Evolutionary conservation across 1,140 invertebrate genomes (phyloP).

Genomic region (Vanessa tameamea): DNA sequence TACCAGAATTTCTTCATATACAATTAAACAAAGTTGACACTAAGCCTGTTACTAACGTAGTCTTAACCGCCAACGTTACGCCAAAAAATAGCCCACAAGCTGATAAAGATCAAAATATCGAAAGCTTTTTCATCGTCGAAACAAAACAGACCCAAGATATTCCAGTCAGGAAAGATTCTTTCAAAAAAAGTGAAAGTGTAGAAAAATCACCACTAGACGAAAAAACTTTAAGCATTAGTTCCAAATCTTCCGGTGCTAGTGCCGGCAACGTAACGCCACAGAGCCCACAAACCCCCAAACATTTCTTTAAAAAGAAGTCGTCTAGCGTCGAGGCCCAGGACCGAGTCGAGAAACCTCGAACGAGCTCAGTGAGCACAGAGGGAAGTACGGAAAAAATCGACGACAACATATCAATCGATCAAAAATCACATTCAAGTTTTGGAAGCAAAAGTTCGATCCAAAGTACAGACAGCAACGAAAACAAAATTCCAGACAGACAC

Average conservation of each 20-base stretch:
- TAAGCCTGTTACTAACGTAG: constrained; percentile 82
- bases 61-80: constrained; percentile 81
- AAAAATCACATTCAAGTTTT: constrained; percentile 75
- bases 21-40: constrained; percentile 85
- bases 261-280: constrained; percentile 45
- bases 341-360: constrained; percentile 64
- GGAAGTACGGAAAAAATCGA: constrained; percentile 72
- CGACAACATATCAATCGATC: constrained; percentile 75
- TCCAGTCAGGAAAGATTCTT: constrained; percentile 47
- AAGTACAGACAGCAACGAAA: constrained; percentile 73
- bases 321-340: constrained; percentile 65
- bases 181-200: constrained; percentile 53
- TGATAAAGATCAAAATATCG: constrained; percentile 62
- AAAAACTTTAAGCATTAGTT: constrained; percentile 43
- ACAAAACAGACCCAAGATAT: constrained; percentile 44
- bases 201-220: constrained; percentile 48
- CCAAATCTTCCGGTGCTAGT: constrained; percentile 40
- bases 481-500: constrained; percentile 63
- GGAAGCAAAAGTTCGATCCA: constrained; percentile 81
- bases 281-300: constrained; percentile 67
- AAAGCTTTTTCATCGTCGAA: constrained; percentile 57
- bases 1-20: constrained; percentile 87
- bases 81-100: constrained; percentile 71
- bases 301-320: constrained; percentile 71
- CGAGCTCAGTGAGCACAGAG: constrained; percentile 70